Evolutionary conservation across 2,888 invertebrate species (phyloP), one percentile per base, ranked within the genome.

Genomic region (Cosmia pyralina): DNA sequence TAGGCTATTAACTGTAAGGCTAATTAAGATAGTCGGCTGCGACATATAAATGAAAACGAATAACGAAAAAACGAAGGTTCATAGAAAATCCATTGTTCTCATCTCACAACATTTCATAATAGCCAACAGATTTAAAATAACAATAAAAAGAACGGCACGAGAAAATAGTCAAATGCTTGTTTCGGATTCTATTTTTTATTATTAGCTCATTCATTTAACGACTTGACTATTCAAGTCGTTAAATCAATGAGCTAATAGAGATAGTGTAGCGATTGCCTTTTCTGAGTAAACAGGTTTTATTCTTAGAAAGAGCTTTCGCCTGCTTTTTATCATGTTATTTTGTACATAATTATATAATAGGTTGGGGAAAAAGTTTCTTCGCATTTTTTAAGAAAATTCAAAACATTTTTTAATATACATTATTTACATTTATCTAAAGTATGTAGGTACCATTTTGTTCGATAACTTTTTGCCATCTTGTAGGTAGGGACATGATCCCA

Each of bases 121-220:
- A 41, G n/a, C n/a, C n/a, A n/a, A n/a, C n/a, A n/a, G n/a, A 57
- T 73, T 63, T 50, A 53, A 55, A 64, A 70, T 69, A 58, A 62
- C 52, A 63, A n/a, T n/a, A n/a, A 66, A 64, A 67, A n/a, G 13
- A 79, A 59, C 8, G 48, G 53, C 22, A 41, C 10, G 4, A 13
- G 19, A 52, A 59, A 62, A 66, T 57, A 50, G 34, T 67, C 50
- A n/a, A 67, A 46, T 55, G 6, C n/a, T 38, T 65, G 13, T 50
- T 60, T 38, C 8, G 8, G 8, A 17, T 22, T 50, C 8, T 1
- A 22, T 64, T 44, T 52, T 34, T 48, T 34, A 34, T 48, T 28
- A 60, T 71, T 55, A n/a, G 41, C 38, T n/a, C 55, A 50, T 22
- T 64, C n/a, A n/a, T n/a, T n/a, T n/a, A n/a, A n/a, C n/a, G 34